Conservation (phyloP, 35 echinoderm and acorn worm genomes). For the Nesometra sesokonis region DNA sequence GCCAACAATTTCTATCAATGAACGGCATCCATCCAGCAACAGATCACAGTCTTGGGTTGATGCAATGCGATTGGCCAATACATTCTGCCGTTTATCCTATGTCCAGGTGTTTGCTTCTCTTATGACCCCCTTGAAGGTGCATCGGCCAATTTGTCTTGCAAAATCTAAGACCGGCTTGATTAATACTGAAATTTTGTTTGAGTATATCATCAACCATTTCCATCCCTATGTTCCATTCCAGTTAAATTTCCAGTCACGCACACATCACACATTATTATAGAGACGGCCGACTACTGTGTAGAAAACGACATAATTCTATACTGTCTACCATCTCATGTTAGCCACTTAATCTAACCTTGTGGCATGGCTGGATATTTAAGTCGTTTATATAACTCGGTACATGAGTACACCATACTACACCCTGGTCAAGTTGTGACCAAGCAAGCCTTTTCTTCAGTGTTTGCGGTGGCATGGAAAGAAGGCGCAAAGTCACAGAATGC, state of each 20-base stretch:
- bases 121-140: conserved; percentile 8
- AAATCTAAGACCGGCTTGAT: conserved; percentile 18
- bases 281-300: conserved; percentile 22
- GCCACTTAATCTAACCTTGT: conserved; percentile 30
- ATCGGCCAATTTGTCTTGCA: not conserved
- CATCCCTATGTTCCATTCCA: not conserved
- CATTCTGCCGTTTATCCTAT: conserved; percentile 37
- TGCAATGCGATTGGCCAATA: conserved; percentile 13
- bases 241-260: conserved; percentile 1
- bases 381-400: conserved; percentile 5
- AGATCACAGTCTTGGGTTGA: conserved; percentile 40
- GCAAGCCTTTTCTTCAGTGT: conserved; percentile 29
- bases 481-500: not conserved
- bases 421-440: conserved; percentile 46
- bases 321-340: conserved; percentile 28
- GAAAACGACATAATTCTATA: conserved; percentile 30
- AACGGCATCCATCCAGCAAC: conserved; percentile 1
- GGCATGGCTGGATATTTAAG: conserved; percentile 27
- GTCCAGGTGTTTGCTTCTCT: conserved; percentile 14
- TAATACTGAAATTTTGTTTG: conserved; percentile 22
- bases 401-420: conserved; percentile 2
- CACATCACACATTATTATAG: conserved; percentile 18
- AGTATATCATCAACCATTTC: conserved; percentile 24
- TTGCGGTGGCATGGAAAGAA: conserved; percentile 19
- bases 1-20: conserved; percentile 10